phyloP scores from a whole-genome alignment of 2,113 vertebrate genomes.

The Lophotis ruficrista region DNA sequence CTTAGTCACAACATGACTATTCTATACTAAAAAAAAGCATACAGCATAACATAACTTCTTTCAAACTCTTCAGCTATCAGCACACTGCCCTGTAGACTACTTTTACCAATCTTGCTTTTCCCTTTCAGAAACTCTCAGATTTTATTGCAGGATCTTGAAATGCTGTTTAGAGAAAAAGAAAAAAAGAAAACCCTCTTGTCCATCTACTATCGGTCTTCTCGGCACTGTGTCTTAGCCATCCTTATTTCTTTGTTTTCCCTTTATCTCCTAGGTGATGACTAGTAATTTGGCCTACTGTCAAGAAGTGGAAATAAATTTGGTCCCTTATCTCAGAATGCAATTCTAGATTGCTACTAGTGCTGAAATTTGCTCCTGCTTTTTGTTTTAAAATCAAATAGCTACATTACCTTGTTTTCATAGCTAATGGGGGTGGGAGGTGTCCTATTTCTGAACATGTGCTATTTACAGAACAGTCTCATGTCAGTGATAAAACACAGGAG shows the following conservation, averaged over 20 bases:
- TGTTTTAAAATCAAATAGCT: conserved; percentile 11
- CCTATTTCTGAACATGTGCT: conserved; percentile 53
- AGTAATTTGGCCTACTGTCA: background rate
- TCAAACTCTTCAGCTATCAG: background rate
- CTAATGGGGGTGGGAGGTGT: conserved; percentile 49
- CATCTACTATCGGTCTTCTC: background rate
- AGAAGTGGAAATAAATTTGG: background rate
- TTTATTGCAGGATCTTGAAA: background rate
- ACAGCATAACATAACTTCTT: background rate
- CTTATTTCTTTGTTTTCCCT: background rate
- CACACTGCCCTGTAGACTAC: background rate
- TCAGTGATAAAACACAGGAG: conserved; percentile 38
- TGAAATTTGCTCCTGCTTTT: conserved; percentile 1
- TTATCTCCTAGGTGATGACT: background rate
- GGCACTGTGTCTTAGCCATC: background rate
- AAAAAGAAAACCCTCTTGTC: background rate
- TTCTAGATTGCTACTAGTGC: background rate
- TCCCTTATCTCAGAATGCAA: background rate
- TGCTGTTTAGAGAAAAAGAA: background rate
- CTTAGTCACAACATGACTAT: background rate
- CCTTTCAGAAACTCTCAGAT: background rate
- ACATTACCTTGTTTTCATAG: conserved; percentile 36
- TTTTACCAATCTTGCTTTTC: background rate
- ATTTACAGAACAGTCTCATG: conserved; percentile 61
- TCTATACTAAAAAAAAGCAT: background rate